A percentile compares a stretch with the other conserved stretches of the same genome.
phyloP scores from a whole-genome alignment of 2,888 invertebrate species.

The Augochlorella aurata region DNA sequence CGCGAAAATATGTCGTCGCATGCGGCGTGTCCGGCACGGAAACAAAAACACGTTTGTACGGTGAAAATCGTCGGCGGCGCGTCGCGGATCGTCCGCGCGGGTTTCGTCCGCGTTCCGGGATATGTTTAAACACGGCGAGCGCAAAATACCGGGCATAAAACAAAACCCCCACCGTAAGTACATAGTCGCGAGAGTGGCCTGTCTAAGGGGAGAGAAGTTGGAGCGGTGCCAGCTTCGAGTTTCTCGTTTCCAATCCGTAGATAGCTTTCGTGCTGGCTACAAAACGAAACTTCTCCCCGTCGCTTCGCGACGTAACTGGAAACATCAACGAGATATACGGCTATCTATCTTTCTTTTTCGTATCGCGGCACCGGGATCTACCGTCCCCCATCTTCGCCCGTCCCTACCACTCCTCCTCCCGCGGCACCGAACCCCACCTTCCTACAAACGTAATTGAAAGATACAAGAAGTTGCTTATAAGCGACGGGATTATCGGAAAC shows the following conservation, averaged over 20 bases:
- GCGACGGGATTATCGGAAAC: conserved; percentile 29
- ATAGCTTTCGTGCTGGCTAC: conserved; percentile 60
- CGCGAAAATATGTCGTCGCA: conserved; percentile 21
- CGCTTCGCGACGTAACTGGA: conserved; percentile 52
- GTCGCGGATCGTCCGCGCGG: neutral
- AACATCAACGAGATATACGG: conserved; percentile 59
- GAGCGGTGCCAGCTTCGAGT: conserved; percentile 59
- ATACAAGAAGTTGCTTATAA: conserved; percentile 33
- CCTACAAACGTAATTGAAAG: conserved; percentile 37
- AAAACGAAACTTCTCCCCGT: conserved; percentile 57
- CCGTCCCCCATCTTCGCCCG: neutral
- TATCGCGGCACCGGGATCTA: conserved; percentile 35
- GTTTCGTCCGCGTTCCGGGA: conserved; percentile 44
- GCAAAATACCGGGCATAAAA: conserved; percentile 55
- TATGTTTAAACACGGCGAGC: conserved; percentile 57
- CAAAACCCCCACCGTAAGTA: conserved; percentile 59
- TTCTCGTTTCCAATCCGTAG: conserved; percentile 66
- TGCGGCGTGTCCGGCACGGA: conserved; percentile 31
- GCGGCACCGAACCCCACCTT: neutral
- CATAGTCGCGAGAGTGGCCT: conserved; percentile 59
- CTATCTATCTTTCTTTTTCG: conserved; percentile 45
- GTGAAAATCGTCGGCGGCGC: conserved; percentile 19
- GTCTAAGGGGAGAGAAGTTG: conserved; percentile 48
- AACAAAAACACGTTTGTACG: conserved; percentile 26
- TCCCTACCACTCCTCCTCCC: no score